These are phyloP conservation scores for Salticus scenicus DNA, from an alignment of 2,888 invertebrate species.

Conservation along the genomic window DNA sequence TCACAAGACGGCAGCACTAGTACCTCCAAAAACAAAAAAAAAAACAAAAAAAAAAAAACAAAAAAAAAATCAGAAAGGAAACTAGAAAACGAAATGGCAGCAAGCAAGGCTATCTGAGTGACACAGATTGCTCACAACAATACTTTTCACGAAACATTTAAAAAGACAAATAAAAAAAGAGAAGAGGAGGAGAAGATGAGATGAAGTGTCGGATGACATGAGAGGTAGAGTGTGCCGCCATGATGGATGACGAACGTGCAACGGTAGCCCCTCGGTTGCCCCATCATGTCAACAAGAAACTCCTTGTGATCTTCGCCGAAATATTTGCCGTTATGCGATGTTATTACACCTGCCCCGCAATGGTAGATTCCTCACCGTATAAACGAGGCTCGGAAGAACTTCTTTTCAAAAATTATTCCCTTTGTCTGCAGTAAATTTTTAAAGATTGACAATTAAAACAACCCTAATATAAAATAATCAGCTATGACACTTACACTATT, in stretches of 20 bases:
- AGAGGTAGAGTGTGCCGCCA: constrained; percentile 61
- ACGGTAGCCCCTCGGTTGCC: constrained; percentile 41
- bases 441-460: no score
- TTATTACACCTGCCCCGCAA: constrained; percentile 33
- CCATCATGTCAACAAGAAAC: constrained; percentile 51
- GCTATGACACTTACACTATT: no score
- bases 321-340: constrained; percentile 41
- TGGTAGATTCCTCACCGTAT: background rate
- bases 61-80: background rate
- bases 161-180: background rate
- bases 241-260: constrained; percentile 59
- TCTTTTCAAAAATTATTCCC: background rate
- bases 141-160: constrained; percentile 32
- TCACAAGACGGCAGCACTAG: background rate
- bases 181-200: background rate
- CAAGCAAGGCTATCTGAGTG: constrained; percentile 56
- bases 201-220: constrained; percentile 51
- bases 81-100: constrained; percentile 37
- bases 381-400: background rate
- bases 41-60: constrained; percentile 14
- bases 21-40: background rate
- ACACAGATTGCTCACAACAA: constrained; percentile 53
- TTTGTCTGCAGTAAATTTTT: no score
- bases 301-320: constrained; percentile 47
- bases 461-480: no score